Percentiles rank a stretch among this genome's conserved stretches.
Conservation (phyloP, 2,113 vertebrate genomes). For the Sturnira hondurensis region DNA sequence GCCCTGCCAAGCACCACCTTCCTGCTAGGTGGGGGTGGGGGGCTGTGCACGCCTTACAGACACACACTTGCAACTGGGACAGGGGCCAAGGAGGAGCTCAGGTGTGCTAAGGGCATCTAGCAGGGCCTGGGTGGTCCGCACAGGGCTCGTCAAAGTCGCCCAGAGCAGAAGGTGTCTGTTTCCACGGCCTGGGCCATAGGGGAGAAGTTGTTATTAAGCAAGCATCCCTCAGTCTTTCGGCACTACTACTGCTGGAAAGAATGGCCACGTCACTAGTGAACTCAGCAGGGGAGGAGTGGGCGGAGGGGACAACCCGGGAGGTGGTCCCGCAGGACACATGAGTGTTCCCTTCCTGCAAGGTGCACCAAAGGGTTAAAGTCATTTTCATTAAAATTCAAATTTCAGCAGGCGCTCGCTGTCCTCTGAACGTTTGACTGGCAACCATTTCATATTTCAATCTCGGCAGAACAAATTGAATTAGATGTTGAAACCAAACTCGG, state of each 20-base stretch:
- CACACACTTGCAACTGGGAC: neutral
- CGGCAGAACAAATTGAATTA: constrained; percentile 89
- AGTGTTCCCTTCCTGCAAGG: neutral
- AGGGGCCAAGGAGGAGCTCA: accelerated
- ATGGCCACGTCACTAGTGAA: accelerated
- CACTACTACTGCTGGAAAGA: neutral
- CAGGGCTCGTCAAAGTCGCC: accelerated
- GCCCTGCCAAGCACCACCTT: neutral
- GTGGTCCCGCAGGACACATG: neutral
- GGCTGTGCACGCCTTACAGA: accelerated
- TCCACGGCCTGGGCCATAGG: accelerated
- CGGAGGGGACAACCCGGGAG: neutral
- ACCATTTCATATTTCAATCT: constrained; percentile 88
- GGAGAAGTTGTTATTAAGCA: neutral
- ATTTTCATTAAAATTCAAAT: constrained; percentile 84
- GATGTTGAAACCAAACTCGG: constrained; percentile 82
- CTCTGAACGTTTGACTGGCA: constrained; percentile 85
- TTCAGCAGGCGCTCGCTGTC: constrained; percentile 68
- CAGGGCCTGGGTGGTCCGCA: accelerated
- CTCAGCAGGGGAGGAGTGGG: neutral
- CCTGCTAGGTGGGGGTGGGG: neutral
- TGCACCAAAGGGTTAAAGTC: constrained; percentile 81
- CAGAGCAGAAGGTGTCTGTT: accelerated
- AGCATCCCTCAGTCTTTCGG: neutral
- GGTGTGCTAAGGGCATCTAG: accelerated